Evolutionary conservation across 2,888 invertebrate genomes (phyloP).

Genomic region (Mylabris sibirica): DNA sequence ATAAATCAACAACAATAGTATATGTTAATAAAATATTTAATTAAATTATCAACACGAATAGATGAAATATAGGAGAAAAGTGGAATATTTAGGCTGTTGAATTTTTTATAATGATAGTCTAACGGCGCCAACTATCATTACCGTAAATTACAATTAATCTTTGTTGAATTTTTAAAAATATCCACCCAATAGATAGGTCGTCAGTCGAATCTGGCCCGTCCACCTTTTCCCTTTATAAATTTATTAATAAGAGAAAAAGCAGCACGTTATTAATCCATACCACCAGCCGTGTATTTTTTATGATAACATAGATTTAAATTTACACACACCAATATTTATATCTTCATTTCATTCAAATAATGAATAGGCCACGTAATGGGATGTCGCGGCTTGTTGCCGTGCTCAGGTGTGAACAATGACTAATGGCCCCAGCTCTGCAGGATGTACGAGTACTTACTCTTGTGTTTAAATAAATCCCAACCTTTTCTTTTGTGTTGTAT

Average conservation of each 20-base stretch:
- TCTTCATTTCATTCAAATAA: slow-evolving; percentile 38
- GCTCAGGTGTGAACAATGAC: slow-evolving; percentile 48
- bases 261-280: slow-evolving; percentile 25
- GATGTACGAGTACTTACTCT: slow-evolving; percentile 45
- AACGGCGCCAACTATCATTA: not conserved
- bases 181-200: not conserved
- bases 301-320: slow-evolving; percentile 26
- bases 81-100: not conserved
- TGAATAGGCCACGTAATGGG: slow-evolving; percentile 41
- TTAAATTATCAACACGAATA: slow-evolving; percentile 1
- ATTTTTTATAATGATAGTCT: not conserved
- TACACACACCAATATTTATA: slow-evolving; percentile 36
- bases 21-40: not conserved
- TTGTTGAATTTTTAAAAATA: not conserved
- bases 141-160: slow-evolving; percentile 3
- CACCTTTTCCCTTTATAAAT: slow-evolving; percentile 26
- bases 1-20: slow-evolving; percentile 9
- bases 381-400: slow-evolving; percentile 39
- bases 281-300: slow-evolving; percentile 20
- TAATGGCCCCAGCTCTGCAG: slow-evolving; percentile 43
- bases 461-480: slow-evolving; percentile 44
- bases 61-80: not conserved
- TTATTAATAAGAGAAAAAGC: slow-evolving; percentile 28
- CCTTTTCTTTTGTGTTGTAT: slow-evolving; percentile 18
- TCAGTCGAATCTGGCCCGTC: not conserved